A percentile compares a stretch with the other conserved stretches of the same genome.
These are phyloP conservation scores for Drosophila affinis DNA, from an alignment of 2,888 invertebrate genomes.

Conservation along the genomic window DNA sequence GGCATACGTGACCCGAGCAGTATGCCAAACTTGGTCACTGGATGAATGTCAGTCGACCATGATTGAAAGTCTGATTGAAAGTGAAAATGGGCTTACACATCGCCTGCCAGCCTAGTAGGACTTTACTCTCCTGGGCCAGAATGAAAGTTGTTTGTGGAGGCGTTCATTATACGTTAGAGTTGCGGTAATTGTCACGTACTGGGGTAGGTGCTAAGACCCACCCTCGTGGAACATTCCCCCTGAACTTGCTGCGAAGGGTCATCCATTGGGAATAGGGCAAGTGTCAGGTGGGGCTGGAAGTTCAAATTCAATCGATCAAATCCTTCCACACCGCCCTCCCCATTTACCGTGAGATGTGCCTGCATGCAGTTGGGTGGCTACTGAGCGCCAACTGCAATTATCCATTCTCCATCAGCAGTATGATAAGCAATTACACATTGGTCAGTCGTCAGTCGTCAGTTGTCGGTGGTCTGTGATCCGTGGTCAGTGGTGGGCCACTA, in stretches of 20 bases:
- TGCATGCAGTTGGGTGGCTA: too few relatives aligned
- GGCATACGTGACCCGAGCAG: constrained; percentile 22
- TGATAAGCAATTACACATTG: not conserved
- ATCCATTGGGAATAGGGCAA: not conserved
- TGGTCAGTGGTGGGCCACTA: too few relatives aligned
- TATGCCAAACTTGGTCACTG: not conserved
- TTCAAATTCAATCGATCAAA: too few relatives aligned
- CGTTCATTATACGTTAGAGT: constrained; percentile 59
- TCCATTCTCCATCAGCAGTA: not conserved
- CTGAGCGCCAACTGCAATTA: too few relatives aligned
- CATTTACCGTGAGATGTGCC: too few relatives aligned
- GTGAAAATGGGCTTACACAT: not conserved
- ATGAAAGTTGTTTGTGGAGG: constrained; percentile 25
- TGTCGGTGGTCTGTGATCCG: too few relatives aligned
- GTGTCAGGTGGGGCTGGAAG: not conserved
- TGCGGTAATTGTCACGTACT: constrained; percentile 69
- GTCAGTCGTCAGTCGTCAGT: too few relatives aligned
- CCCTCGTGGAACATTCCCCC: too few relatives aligned
- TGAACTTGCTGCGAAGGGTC: not conserved
- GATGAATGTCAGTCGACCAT: not conserved
- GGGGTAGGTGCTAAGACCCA: not conserved
- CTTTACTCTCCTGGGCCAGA: too few relatives aligned
- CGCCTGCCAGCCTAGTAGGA: not conserved
- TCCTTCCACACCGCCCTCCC: too few relatives aligned
- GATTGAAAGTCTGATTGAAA: constrained; percentile 18